phyloP scores from a whole-genome alignment of 2,797 vertebrate genomes.

The Thaleichthys pacificus region DNA sequence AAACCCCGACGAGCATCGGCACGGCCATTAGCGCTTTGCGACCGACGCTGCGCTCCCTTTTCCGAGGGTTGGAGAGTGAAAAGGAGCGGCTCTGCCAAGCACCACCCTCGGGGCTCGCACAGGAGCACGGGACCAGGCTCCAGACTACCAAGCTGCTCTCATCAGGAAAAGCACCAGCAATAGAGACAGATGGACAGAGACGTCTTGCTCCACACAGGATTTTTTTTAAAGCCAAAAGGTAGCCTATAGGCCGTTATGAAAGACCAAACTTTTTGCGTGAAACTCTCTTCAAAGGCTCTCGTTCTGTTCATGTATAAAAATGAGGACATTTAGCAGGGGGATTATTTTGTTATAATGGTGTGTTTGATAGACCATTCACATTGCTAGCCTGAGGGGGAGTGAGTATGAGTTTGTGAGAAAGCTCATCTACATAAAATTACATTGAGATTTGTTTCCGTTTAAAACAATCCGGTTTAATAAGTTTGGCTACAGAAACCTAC shows the following conservation, averaged over 20 bases:
- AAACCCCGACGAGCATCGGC: constrained; percentile 63
- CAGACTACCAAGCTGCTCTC: constrained; percentile 51
- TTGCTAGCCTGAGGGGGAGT: too few relatives aligned
- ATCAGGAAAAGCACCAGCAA: constrained; percentile 66
- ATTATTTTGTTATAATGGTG: too few relatives aligned
- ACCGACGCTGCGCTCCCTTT: constrained; percentile 48
- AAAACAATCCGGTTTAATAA: too few relatives aligned
- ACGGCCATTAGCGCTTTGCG: constrained; percentile 67
- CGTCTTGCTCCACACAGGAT: constrained; percentile 47
- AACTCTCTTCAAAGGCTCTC: too few relatives aligned
- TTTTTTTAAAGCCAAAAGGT: constrained; percentile 42
- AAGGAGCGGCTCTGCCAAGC: constrained; percentile 63
- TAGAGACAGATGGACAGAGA: constrained; percentile 67
- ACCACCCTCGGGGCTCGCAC: constrained; percentile 53
- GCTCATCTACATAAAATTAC: too few relatives aligned
- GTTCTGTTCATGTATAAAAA: too few relatives aligned
- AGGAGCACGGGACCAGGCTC: constrained; percentile 47
- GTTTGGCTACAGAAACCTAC: too few relatives aligned
- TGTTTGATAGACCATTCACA: too few relatives aligned
- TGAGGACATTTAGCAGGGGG: too few relatives aligned
- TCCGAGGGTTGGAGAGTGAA: constrained; percentile 52
- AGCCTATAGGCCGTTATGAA: background rate
- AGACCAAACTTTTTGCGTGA: too few relatives aligned
- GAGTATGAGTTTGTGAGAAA: too few relatives aligned
- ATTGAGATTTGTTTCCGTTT: too few relatives aligned